Base-by-base conservation (phyloP, 2,113 vertebrate species). In the Ondatra zibethicus region DNA sequence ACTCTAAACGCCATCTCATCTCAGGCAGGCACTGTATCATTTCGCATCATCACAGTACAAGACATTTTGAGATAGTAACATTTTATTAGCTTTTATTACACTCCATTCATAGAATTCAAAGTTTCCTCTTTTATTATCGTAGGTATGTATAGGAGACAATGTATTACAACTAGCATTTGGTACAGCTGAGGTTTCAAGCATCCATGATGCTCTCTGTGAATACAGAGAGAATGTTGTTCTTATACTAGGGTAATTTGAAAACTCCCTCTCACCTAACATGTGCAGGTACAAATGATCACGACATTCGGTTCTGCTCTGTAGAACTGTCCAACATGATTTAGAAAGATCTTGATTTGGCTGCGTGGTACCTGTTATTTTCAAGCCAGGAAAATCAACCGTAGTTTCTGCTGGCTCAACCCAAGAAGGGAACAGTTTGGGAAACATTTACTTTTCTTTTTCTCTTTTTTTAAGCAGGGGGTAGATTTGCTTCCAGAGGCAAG, bases 401-500 rank as follows among this genome's bases (percentile, higher is more conserved):
- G 29, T 10, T 91, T 39, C 42, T 91, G 68, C n/a, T 92, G 93
- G 42, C 78, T 92, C 75, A 89, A 7, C 4, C 76, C 78, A 39
- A 93, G 88, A 97, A 87, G 73, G 42, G 88, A 16, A 86, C 2
- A 76, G 45, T 65, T 61, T 68, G 33, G 85, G 13, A 45, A 85
- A 33, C 5, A 1, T 58, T 84, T 11, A 14, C 31, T 89, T 58
- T 73, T 31, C 61, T 31, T 66, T 61, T 42, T 25, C 77, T 39
- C 16, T 19, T 52, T 25, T 25, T 19, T 65, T 31, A 86, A 68
- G 45, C 25, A 91, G 31, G 77, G 65, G 25, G 42, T 80, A 78
- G 88, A 95, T 87, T 95, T 89, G 31, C 91, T 95, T 78, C 81
- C 86, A 33, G 39, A 96, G 77, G 81, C 88, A 97, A 96, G 17